Conservation (phyloP, 2,888 invertebrate species). For the Mythimna ferrago region DNA sequence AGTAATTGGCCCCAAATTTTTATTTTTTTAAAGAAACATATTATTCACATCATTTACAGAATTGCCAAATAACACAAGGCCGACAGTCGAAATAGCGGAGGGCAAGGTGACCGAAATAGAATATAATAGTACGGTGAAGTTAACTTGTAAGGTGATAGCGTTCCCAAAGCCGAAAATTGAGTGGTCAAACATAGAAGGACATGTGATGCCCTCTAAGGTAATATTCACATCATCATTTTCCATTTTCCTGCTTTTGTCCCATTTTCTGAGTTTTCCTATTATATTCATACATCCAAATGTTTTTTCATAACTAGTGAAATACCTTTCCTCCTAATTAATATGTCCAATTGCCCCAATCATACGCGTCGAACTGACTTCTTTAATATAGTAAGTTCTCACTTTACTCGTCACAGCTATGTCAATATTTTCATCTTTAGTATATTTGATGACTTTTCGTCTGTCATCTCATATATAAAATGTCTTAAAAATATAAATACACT, state of each 20-base stretch:
- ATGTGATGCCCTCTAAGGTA: constrained; percentile 46
- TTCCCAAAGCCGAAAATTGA: constrained; percentile 56
- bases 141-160: constrained; percentile 63
- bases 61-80: constrained; percentile 37
- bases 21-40: no score
- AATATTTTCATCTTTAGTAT: not conserved
- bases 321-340: no score
- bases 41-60: not conserved
- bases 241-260: not conserved
- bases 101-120: constrained; percentile 45
- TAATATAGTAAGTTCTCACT: no score
- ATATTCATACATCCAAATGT: not conserved
- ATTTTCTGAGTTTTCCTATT: not conserved
- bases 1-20: no score
- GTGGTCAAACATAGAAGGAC: constrained; percentile 40
- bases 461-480: no score
- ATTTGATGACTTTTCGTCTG: not conserved
- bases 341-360: no score
- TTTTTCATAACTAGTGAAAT: no score
- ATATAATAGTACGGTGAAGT: constrained; percentile 48
- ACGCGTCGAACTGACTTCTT: no score
- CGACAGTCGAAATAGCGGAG: constrained; percentile 53
- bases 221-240: not conserved
- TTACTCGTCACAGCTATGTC: not conserved
- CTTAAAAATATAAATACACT: not conserved